These are phyloP conservation scores for Barypeithes pellucidus DNA, from an alignment of 2,888 invertebrate genomes.

Conservation along the genomic window DNA sequence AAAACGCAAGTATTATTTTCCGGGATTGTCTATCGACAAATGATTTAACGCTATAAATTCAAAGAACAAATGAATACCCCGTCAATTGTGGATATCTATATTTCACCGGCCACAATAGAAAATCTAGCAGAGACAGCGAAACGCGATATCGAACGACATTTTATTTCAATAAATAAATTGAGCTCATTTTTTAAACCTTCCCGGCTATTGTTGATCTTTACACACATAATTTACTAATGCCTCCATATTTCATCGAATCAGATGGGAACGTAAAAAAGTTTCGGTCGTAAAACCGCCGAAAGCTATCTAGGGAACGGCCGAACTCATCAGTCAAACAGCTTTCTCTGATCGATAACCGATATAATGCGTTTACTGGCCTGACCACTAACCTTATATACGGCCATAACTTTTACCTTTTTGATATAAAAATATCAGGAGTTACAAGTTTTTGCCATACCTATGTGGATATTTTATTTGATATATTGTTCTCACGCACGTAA, in stretches of 20 bases:
- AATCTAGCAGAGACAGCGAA: constrained; percentile 46
- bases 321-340: constrained; percentile 54
- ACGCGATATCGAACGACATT: constrained; percentile 51
- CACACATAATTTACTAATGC: constrained; percentile 57
- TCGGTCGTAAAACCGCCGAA: constrained; percentile 55
- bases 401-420: constrained; percentile 47
- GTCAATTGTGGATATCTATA: constrained; percentile 50
- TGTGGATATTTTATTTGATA: constrained; percentile 10
- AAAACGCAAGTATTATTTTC: constrained; percentile 48
- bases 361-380: constrained; percentile 48
- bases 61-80: constrained; percentile 45
- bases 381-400: constrained; percentile 45
- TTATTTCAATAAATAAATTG: constrained; percentile 56
- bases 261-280: constrained; percentile 55
- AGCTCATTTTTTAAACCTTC: constrained; percentile 54
- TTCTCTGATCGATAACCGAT: constrained; percentile 50
- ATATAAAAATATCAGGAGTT: constrained; percentile 44
- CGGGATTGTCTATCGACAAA: constrained; percentile 51
- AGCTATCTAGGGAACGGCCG: constrained; percentile 52
- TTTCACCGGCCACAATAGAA: constrained; percentile 51
- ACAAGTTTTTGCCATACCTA: constrained; percentile 33
- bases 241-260: constrained; percentile 54
- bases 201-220: constrained; percentile 56
- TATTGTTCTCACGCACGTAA: background rate
- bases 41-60: constrained; percentile 51